Evolutionary conservation across 1,140 invertebrate species (phyloP), one percentile per base, ranked within the genome.

Genomic region (Euwallacea similis): DNA sequence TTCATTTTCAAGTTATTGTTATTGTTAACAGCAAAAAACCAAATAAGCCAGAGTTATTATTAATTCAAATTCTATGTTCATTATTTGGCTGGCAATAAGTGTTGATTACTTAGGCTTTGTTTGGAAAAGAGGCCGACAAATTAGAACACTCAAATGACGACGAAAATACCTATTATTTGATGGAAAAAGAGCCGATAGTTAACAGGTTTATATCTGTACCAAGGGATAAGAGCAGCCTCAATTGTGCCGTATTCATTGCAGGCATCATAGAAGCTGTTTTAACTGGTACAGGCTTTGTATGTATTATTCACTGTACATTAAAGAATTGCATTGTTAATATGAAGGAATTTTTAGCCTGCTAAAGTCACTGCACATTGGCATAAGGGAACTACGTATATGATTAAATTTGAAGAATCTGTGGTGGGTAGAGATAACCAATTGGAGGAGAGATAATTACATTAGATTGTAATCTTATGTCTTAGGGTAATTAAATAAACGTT

Each of bases 321-420:
- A 63, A 50, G 46, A 50, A 50, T 0, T 50, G 13, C 46, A 7
- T 13, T 50, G 13, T 11, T 43, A 54, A 2, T 33, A 4, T 33
- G 21, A 33, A 33, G 41, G 66, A 82, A 81, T 78, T 76, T 89
- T 53, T 83, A 98, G 95, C 91, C 94, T 58, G 94, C 93, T 42
- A 98, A 98, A 86, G 96, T 98, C 0, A 95, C 95, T 7, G 95
- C 96, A 2, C 97, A 98, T 83, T 99, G 96, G 96, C 97, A 99
- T 82, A 98, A 99, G 84, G 98, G 97, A 71, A 98, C 97, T 15
- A 98, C 98, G 0, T 99, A 98, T 79, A 97, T 98, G 93, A 95
- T 99, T 13, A 96, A 98, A 83, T 98, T 99, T 85, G 96, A 99
- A 77, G 95, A 98, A 79, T 88, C 90, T 69, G 96, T 99, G 50